A percentile compares a stretch with the other conserved stretches of the same genome.
These are phyloP conservation scores for Thamnophis elegans DNA, from an alignment of 2,797 vertebrate species.

Conservation along the genomic window DNA sequence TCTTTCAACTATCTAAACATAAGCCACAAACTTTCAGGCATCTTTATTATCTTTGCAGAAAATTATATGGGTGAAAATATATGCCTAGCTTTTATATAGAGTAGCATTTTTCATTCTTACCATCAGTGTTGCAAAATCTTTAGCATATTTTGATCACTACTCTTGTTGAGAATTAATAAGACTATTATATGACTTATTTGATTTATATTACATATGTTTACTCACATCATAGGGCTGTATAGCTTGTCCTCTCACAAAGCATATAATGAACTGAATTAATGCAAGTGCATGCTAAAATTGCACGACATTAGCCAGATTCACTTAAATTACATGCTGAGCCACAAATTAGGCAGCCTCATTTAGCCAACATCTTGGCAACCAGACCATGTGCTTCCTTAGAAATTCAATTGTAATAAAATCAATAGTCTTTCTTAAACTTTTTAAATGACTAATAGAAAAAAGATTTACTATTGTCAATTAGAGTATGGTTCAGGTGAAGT, in stretches of 20 bases:
- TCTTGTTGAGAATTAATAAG: neutral
- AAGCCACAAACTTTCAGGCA: slow-evolving; percentile 27
- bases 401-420: neutral
- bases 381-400: neutral
- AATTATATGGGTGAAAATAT: neutral
- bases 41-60: neutral
- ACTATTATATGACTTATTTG: neutral
- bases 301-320: neutral
- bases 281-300: neutral
- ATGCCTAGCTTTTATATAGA: neutral
- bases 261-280: neutral
- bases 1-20: slow-evolving; percentile 1
- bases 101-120: neutral
- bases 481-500: neutral
- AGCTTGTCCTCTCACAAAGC: neutral
- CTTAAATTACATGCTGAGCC: neutral
- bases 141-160: neutral
- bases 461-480: neutral
- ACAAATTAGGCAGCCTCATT: neutral
- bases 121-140: neutral
- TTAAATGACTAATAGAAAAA: neutral
- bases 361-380: neutral
- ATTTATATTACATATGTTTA: neutral
- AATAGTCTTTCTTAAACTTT: neutral
- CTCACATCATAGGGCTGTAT: neutral